Percentiles rank a stretch among this genome's conserved stretches.
Evolutionary conservation across 2,113 vertebrate species (phyloP).

Genomic region (Cichladusa arquata): DNA sequence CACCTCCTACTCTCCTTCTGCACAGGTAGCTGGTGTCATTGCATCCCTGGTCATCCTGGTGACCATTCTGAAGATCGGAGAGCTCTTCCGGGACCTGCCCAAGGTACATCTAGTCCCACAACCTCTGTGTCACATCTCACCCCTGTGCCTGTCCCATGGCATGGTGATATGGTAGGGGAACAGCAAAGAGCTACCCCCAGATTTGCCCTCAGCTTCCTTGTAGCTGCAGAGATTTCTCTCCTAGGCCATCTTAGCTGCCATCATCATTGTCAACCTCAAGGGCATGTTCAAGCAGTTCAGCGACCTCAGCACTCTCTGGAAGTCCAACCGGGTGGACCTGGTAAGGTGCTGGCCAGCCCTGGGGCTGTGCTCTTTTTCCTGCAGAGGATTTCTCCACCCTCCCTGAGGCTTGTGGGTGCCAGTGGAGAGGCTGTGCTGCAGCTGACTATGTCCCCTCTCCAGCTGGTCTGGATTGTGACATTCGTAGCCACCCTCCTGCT

Average conservation of each 20-base stretch:
- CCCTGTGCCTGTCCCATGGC: not conserved
- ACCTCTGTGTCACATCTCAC: not conserved
- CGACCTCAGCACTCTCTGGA: constrained; percentile 85
- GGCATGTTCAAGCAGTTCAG: constrained; percentile 91
- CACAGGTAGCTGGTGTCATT: constrained; percentile 84
- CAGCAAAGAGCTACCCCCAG: not conserved
- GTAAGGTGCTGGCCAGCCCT: constrained; percentile 60
- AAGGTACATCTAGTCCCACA: constrained; percentile 76
- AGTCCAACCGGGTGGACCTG: constrained; percentile 83
- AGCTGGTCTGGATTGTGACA: constrained; percentile 88
- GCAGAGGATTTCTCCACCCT: not conserved
- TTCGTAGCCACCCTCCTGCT: constrained; percentile 84
- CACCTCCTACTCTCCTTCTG: fast-evolving
- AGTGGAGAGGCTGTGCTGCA: fast-evolving
- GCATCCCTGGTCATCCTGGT: constrained; percentile 87
- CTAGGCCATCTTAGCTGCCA: constrained; percentile 88
- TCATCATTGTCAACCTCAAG: constrained; percentile 87
- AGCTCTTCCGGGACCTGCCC: constrained; percentile 86
- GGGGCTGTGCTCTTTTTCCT: not conserved
- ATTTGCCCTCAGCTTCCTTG: not conserved
- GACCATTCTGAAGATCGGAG: constrained; percentile 88
- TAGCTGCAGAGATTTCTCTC: not conserved
- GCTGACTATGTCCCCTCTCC: not conserved
- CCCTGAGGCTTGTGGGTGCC: not conserved
- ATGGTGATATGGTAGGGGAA: not conserved